Conservation (phyloP, 1,140 invertebrate species). For the Reticulitermes speratus region DNA sequence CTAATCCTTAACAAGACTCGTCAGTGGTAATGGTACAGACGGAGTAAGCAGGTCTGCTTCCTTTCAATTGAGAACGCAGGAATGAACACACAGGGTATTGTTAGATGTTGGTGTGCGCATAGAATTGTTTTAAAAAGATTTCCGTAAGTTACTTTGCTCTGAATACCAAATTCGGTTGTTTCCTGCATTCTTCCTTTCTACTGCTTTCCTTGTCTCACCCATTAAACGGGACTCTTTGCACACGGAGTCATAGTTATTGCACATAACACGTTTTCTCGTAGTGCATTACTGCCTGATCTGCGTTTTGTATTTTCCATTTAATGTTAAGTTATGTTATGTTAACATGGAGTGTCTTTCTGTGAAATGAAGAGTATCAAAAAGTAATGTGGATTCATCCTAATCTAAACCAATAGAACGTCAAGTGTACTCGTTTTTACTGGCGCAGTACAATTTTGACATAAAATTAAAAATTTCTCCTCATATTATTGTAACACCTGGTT, state of each 20-base stretch:
- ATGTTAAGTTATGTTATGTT: background rate
- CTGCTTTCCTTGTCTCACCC: background rate
- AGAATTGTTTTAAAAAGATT: background rate
- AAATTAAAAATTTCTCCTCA: no score
- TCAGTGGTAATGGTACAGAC: background rate
- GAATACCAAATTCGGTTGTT: background rate
- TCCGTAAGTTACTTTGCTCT: slow-evolving; percentile 6
- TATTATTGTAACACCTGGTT: no score
- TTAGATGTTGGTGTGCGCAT: background rate
- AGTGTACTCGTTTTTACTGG: no score
- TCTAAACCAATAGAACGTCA: no score
- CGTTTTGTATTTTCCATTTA: background rate
- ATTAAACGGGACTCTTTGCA: background rate
- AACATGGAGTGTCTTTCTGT: no score
- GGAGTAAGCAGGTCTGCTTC: background rate
- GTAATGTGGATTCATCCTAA: no score
- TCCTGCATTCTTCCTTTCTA: background rate
- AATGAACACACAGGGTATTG: background rate
- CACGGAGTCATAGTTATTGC: background rate
- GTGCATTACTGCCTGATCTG: background rate
- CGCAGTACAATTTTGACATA: no score
- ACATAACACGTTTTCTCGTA: background rate
- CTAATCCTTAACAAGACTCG: background rate
- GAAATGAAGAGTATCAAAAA: no score
- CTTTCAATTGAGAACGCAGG: background rate